Conservation (phyloP, 2,888 invertebrate genomes). For the Xylota sylvarum region DNA sequence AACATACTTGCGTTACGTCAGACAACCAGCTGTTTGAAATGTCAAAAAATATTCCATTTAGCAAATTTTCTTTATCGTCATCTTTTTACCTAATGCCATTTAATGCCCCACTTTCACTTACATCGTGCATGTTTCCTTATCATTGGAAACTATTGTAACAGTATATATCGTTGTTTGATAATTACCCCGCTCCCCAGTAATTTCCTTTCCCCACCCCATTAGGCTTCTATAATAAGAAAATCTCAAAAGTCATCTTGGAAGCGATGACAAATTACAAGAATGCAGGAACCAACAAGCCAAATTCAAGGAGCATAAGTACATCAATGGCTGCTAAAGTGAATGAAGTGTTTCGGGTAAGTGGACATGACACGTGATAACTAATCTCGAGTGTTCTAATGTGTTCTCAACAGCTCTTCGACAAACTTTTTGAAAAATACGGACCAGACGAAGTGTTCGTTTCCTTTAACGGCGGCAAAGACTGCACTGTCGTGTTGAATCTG, state of each 20-base stretch:
- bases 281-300: constrained; percentile 12
- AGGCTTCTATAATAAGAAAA: constrained; percentile 1
- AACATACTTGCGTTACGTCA: constrained; percentile 7
- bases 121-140: constrained; percentile 36
- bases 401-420: constrained; percentile 86
- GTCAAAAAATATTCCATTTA: constrained; percentile 8
- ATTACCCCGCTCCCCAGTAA: not conserved
- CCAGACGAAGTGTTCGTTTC: constrained; percentile 93
- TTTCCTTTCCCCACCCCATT: not conserved
- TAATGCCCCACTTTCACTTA: constrained; percentile 47
- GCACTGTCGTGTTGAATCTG: constrained; percentile 95
- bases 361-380: not conserved
- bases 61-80: constrained; percentile 13
- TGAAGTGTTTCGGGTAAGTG: constrained; percentile 60
- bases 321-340: constrained; percentile 22
- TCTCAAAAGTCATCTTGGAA: not conserved
- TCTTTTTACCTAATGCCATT: constrained; percentile 46
- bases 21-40: constrained; percentile 33
- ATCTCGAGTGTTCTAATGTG: constrained; percentile 20
- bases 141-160: constrained; percentile 15
- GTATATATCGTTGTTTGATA: not conserved
- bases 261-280: constrained; percentile 61
- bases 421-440: constrained; percentile 88
- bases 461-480: constrained; percentile 99
- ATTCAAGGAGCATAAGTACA: constrained; percentile 8